Conservation (phyloP, 2,888 invertebrate species). For the Eueremaeus valkanovi region DNA sequence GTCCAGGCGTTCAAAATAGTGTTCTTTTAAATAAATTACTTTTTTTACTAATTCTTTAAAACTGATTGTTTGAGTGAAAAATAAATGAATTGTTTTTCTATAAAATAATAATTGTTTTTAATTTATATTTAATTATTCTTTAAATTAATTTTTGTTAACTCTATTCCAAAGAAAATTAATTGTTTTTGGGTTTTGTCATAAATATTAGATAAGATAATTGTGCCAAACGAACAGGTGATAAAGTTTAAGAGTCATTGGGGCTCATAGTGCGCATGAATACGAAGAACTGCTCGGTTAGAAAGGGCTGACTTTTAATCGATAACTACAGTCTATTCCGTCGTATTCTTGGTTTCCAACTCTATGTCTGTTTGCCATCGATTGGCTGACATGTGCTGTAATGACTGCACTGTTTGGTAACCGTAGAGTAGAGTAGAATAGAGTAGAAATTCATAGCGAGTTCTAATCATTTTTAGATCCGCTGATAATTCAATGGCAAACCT, state of each 20-base stretch:
- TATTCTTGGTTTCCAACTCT: background rate
- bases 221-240: background rate
- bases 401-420: background rate
- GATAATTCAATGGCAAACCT: background rate
- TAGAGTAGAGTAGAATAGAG: slow-evolving; percentile 16
- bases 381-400: slow-evolving; percentile 5
- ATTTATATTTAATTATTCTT: too few relatives aligned
- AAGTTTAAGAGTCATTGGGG: background rate
- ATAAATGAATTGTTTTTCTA: background rate
- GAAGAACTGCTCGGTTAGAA: background rate
- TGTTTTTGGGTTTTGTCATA: too few relatives aligned
- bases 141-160: too few relatives aligned
- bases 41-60: background rate
- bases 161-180: too few relatives aligned
- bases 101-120: too few relatives aligned
- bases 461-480: background rate
- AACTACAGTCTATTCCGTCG: background rate
- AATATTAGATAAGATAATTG: too few relatives aligned
- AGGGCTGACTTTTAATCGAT: background rate
- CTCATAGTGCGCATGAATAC: background rate
- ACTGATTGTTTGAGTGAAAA: background rate
- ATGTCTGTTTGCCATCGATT: background rate
- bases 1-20: slow-evolving; percentile 5
- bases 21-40: background rate
- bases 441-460: background rate